Evolutionary conservation across 2,797 vertebrate species (phyloP), one percentile per base, ranked within the genome.

Genomic region (Hydrocynus forskahlii): DNA sequence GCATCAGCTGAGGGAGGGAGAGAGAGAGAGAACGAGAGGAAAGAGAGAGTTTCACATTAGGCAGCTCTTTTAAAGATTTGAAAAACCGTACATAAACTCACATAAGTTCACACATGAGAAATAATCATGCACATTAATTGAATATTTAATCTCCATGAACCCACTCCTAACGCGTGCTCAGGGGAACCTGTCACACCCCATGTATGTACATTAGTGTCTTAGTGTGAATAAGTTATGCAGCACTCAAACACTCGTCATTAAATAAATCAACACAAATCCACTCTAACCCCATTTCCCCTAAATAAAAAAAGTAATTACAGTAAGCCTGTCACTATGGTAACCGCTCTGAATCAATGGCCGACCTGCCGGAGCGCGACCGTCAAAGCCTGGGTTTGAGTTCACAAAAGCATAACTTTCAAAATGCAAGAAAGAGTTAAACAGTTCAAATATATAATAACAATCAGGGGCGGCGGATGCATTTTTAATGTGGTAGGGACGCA

Each of bases 1-100:
- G 96, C 95, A 96, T 96, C 88, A 96, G 90, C 96, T 96, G 90
- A 45, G 74, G 57, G 60, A 25, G 14, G 79, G 21, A 74, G 55
- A 2, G 50, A 29, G 17, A 64, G 91, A 29, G 76, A 66, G 63
- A 9, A 40, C 54, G 71, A n/a, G 50, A 13, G 48, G n/a, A 14
- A 29, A 78, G 63, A 38, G 2, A 23, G 38, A 63, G 19, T 19
- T 45, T 57, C 50, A 68, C 21, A 63, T 60, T 16, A 48, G 40
- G 4, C 63, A 38, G 55, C 62, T 29, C 25, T 71, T 48, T 54
- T 70, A 50, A 35, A 38, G 54, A 25, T 68, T 40, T 40, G 4
- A 72, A 35, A 55, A 73, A 21, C 5, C 29, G 60, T 50, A 40
- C 23, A 73, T 50, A 25, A 17, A 72, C 50, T 14, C 29, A 45